Base-by-base conservation (phyloP, 2,113 vertebrate species). In the Rhadina sibilatrix region DNA sequence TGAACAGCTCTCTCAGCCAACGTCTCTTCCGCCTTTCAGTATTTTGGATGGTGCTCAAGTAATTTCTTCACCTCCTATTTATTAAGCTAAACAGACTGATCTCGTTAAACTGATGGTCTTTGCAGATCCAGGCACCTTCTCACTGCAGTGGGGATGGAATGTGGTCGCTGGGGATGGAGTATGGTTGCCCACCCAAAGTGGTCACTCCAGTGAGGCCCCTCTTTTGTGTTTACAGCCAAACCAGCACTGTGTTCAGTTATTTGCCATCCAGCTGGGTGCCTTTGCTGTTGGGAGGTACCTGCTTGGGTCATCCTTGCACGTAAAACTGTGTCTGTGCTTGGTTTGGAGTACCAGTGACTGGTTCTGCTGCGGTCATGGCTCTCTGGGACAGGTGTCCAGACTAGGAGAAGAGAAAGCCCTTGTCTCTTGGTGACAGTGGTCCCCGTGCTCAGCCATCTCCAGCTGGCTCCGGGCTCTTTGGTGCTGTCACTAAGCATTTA, bases 401-500 rank as follows among this genome's bases (percentile, higher is more conserved):
- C 5, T 0, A 15, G 53, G 37, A 63, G 75, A 44, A 63, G 64
- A 33, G 77, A 49, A 78, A 85, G 33, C 42, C 38, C 49, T 6
- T n/a, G 33, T 70, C 17, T 33, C n/a, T n/a, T 49, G 4, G 64
- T 60, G 86, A 63, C 63, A 18, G 31, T 4, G 76, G 83, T 61
- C 37, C 40, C 44, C 5, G 94, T 31, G 54, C 82, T 61, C 70
- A 57, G 33, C 65, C 61, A 9, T 83, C 79, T 60, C 68, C 85
- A 83, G 75, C 92, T 70, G 79, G 63, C 87, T 93, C 81, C 52
- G 59, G 68, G 75, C 75, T 88, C 85, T 38, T 42, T 25, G 87
- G 54, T n/a, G 88, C 93, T 93, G 95, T 95, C 92, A 93, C 68
- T 31, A 11, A 94, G 64, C 90, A 53, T 95, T 95, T 93, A 49